Percentiles rank a stretch among this genome's conserved stretches.
These are phyloP conservation scores for Nephotettix cincticeps DNA, from an alignment of 1,140 invertebrate species.

Conservation along the genomic window DNA sequence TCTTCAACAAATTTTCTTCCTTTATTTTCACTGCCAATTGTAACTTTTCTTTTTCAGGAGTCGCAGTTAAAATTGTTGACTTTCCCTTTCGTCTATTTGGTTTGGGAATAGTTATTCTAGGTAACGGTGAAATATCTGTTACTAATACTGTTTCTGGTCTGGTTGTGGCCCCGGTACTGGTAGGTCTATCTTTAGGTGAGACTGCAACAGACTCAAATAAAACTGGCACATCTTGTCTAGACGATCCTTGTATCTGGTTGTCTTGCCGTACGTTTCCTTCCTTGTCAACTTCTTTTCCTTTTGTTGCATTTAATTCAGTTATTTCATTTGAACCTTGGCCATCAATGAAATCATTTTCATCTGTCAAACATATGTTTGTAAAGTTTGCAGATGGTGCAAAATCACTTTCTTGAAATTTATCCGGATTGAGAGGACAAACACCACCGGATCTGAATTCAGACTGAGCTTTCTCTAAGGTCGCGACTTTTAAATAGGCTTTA, in stretches of 20 bases:
- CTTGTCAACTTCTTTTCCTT: background rate
- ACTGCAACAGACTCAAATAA: background rate
- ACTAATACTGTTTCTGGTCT: background rate
- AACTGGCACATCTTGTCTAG: background rate
- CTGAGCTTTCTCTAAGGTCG: background rate
- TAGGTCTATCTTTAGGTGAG: background rate
- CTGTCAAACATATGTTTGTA: too few species aligned
- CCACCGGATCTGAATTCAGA: slow-evolving; percentile 41
- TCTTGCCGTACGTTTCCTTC: background rate
- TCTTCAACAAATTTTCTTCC: too few species aligned
- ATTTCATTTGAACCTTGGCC: background rate
- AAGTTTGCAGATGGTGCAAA: too few species aligned
- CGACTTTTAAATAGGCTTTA: background rate
- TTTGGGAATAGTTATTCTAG: too few species aligned
- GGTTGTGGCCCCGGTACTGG: background rate
- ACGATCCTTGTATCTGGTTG: background rate
- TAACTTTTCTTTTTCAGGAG: too few species aligned
- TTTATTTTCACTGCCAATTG: too few species aligned
- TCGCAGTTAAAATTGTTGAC: too few species aligned
- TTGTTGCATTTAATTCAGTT: background rate
- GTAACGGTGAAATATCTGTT: background rate
- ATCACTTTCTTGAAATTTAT: slow-evolving; percentile 24
- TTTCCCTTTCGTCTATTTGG: background rate
- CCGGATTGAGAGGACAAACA: slow-evolving; percentile 38
- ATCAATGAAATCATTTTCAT: too few species aligned